A percentile compares a stretch with the other conserved stretches of the same genome.
These are phyloP conservation scores for Tethea ocularis DNA, from an alignment of 2,888 invertebrate genomes.

Conservation along the genomic window DNA sequence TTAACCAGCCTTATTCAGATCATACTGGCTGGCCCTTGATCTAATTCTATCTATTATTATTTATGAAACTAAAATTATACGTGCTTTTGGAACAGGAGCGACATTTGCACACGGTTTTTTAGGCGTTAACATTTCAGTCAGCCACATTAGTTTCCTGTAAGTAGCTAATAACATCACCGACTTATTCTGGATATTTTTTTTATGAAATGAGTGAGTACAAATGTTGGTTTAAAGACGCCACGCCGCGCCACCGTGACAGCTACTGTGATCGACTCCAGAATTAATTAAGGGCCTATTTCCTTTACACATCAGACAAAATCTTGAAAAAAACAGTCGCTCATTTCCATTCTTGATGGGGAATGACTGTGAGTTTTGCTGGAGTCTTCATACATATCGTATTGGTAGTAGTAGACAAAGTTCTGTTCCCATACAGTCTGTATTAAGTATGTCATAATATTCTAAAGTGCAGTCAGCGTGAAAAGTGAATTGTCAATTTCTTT, in stretches of 20 bases:
- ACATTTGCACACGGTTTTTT: background rate
- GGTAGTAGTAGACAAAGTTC: background rate
- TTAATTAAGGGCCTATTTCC: background rate
- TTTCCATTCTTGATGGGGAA: background rate
- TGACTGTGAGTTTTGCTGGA: background rate
- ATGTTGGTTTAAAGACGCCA: background rate
- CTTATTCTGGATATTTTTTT: no score
- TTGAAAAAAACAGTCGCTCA: background rate
- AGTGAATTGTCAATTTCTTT: no score
- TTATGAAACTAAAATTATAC: conserved; percentile 43
- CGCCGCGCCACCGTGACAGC: no score
- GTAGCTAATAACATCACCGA: background rate
- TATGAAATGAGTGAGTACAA: background rate
- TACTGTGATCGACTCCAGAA: background rate
- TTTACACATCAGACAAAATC: background rate
- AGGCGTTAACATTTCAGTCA: background rate
- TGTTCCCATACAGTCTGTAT: no score
- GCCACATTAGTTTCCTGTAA: background rate
- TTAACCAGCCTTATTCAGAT: conserved; percentile 61
- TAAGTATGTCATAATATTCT: no score
- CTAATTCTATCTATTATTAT: conserved; percentile 54
- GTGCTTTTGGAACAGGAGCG: conserved; percentile 29
- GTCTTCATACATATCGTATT: no score
- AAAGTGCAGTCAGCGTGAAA: no score
- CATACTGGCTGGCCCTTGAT: conserved; percentile 70